Base-by-base conservation (phyloP, 2,113 vertebrate species). In the Prolemur simus region DNA sequence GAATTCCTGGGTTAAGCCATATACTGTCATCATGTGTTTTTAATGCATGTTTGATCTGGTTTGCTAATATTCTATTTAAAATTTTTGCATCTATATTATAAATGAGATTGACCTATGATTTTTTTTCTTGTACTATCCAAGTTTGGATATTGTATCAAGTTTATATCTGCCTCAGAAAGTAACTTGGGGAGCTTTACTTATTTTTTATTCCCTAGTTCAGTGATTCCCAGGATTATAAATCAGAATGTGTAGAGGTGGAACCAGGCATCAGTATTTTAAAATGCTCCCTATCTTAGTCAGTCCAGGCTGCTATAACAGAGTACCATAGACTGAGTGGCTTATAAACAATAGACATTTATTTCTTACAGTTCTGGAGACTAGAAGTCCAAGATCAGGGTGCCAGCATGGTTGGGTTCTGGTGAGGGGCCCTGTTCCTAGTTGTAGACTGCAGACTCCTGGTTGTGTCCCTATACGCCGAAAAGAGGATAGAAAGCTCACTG, bases 181-280 rank as follows among this genome's bases (percentile, higher is more conserved):
- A 18, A 86, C 37, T 68, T 77, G 37, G n/a, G 17, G 27, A 68
- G 39, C 32, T 87, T 69, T 78, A 58, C 15, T 42, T 93, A 77
- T 78, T 76, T 58, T 78, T 78, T 87, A 78, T 87, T 93, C 49
- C 77, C n/a, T 66, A n/a, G 47, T 68, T 87, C 58, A 93, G 32
- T 56, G 49, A 87, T 78, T 78, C 49, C n/a, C 14, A 21, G 54
- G 54, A 56, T 56, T 56, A 92, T 78, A 94, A 49, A 60, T 80
- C 34, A 60, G 63, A 37, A 87, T 71, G 39, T 71, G 23, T 81
- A 34, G 34, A 71, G 71, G 29, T 68, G 8, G 42, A 71, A 69
- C 25, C 18, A 71, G 17, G 39, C 25, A 80, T 93, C 32, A 39
- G 5, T 87, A 93, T 54, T 66, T 45, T 77, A 56, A 86, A 86